Conservation (phyloP, 2,888 invertebrate species). For the Mongoloraphidia duomilia region DNA sequence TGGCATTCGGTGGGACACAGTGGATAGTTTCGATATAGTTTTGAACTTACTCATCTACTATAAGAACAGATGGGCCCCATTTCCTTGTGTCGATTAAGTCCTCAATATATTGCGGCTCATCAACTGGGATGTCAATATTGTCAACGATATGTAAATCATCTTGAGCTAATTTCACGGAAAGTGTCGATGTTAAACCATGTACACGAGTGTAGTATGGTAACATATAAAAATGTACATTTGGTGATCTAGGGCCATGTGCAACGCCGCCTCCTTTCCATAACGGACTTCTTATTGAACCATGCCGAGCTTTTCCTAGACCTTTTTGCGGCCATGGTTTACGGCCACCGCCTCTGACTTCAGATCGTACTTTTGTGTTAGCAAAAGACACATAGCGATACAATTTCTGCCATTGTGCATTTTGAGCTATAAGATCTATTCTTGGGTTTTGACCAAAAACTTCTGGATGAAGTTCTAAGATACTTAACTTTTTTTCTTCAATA, state of each 20-base stretch:
- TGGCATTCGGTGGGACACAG: no score
- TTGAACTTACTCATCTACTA: conserved; percentile 72
- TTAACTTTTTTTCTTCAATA: conserved; percentile 61
- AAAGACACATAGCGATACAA: conserved; percentile 70
- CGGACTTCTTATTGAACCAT: conserved; percentile 85
- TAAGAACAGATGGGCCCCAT: conserved; percentile 93
- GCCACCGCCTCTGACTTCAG: conserved; percentile 81
- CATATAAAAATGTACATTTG: conserved; percentile 88
- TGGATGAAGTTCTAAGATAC: conserved; percentile 80
- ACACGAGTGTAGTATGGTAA: conserved; percentile 64
- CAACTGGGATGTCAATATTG: conserved; percentile 70
- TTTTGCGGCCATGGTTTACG: conserved; percentile 97
- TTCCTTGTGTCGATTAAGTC: conserved; percentile 69
- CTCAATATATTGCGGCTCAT: conserved; percentile 61
- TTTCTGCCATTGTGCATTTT: conserved; percentile 77
- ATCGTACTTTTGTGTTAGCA: conserved; percentile 60
- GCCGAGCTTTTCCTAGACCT: conserved; percentile 77
- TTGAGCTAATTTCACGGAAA: conserved; percentile 88
- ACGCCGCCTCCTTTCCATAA: conserved; percentile 72
- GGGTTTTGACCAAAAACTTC: conserved; percentile 71
- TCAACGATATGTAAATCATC: conserved; percentile 89
- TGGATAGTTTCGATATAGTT: no score
- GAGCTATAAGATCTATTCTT: conserved; percentile 71
- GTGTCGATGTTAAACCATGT: conserved; percentile 62
- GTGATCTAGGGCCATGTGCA: conserved; percentile 83